These are phyloP conservation scores for Basileuterus tristriatus DNA, from an alignment of 2,797 vertebrate genomes.

Conservation along the genomic window DNA sequence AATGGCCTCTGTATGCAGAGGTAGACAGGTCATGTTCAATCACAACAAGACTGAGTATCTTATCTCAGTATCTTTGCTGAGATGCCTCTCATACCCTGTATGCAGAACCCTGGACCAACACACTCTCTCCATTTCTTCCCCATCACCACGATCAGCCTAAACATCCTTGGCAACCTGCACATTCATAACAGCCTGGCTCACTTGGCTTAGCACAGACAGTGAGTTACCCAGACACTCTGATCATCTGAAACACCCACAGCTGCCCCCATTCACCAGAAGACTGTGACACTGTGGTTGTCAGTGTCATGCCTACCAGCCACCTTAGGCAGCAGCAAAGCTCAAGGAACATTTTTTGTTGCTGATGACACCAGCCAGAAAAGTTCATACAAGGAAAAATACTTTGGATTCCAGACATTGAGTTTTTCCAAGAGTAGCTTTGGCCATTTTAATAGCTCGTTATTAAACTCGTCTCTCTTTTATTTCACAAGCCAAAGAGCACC, in stretches of 20 bases:
- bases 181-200: not conserved
- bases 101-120: not conserved
- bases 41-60: not conserved
- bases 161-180: not conserved
- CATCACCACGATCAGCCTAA: not conserved
- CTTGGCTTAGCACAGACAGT: not conserved
- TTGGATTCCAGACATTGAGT: not conserved
- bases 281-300: not conserved
- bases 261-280: not conserved
- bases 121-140: not conserved
- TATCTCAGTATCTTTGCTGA: not conserved
- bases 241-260: not conserved
- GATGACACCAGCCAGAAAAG: not conserved
- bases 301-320: not conserved
- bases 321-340: not conserved
- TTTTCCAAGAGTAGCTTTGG: not conserved
- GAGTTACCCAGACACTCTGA: fast-evolving
- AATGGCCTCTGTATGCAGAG: not conserved
- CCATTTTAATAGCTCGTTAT: not conserved
- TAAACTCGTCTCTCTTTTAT: not conserved
- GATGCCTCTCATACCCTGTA: not conserved
- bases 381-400: not conserved
- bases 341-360: not conserved
- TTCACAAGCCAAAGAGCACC: not conserved
- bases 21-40: not conserved